phyloP scores from a whole-genome alignment of 2,113 vertebrate genomes.

The Balaeniceps rex region DNA sequence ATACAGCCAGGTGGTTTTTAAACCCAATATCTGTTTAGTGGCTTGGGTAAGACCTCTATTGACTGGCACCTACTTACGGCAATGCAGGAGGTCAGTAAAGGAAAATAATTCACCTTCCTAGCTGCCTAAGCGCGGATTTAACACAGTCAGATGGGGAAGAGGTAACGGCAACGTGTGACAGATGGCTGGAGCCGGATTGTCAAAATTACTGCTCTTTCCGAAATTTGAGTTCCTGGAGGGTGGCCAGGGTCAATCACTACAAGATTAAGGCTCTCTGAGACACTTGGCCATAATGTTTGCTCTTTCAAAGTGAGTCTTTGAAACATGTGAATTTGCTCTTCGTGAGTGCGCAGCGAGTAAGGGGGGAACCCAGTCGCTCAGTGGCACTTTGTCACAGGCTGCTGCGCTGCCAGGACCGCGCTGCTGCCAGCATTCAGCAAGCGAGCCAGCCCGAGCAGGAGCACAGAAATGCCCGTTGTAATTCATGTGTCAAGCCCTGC shows the following conservation, averaged over 20 bases:
- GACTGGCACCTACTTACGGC: background rate
- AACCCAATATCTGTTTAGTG: background rate
- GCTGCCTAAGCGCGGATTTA: background rate
- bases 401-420: background rate
- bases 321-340: background rate
- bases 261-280: background rate
- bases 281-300: background rate
- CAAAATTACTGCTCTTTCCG: background rate
- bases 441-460: background rate
- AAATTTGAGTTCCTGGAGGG: background rate
- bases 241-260: conserved; percentile 6
- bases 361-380: background rate
- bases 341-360: background rate
- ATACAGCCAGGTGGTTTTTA: background rate
- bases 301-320: background rate
- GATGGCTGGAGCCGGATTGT: background rate
- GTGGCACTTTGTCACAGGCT: background rate
- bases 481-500: background rate
- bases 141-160: background rate
- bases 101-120: background rate
- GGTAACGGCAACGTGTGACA: background rate
- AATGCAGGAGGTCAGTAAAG: background rate
- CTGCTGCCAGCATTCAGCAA: background rate
- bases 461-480: background rate
- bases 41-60: background rate